A percentile compares a stretch with the other conserved stretches of the same genome.
Conservation (phyloP, 1,140 invertebrate species). For the Schlechtendalia chinensis region DNA sequence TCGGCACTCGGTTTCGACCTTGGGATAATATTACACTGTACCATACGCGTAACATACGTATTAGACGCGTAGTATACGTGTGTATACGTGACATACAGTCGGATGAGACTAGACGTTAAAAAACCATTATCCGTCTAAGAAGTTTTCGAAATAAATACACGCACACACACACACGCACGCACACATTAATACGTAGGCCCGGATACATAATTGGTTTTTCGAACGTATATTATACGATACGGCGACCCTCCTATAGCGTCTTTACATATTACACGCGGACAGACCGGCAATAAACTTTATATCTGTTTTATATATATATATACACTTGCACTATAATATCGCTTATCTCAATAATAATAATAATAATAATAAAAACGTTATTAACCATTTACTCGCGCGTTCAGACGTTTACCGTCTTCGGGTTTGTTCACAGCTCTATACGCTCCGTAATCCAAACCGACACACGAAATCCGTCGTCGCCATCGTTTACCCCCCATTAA, state of each 20-base stretch:
- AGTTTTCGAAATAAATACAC: neutral
- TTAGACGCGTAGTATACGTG: neutral
- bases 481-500: neutral
- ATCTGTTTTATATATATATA: slow-evolving; percentile 10
- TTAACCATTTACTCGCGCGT: neutral
- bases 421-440: slow-evolving; percentile 3
- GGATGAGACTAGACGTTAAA: slow-evolving; percentile 16
- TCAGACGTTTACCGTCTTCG: neutral
- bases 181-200: neutral
- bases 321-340: neutral
- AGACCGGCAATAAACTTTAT: slow-evolving; percentile 20
- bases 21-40: neutral
- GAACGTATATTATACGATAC: neutral
- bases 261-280: slow-evolving; percentile 1
- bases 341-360: neutral
- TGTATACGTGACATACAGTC: neutral
- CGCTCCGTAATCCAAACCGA: neutral
- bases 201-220: slow-evolving; percentile 18
- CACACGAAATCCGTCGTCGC: neutral
- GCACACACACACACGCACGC: too few species aligned
- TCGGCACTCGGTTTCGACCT: slow-evolving; percentile 1
- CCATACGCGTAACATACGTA: neutral
- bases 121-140: slow-evolving; percentile 24
- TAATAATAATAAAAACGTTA: neutral
- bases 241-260: neutral